Conservation (phyloP, 2,797 vertebrate genomes). For the Brachyrhaphis roseni region DNA sequence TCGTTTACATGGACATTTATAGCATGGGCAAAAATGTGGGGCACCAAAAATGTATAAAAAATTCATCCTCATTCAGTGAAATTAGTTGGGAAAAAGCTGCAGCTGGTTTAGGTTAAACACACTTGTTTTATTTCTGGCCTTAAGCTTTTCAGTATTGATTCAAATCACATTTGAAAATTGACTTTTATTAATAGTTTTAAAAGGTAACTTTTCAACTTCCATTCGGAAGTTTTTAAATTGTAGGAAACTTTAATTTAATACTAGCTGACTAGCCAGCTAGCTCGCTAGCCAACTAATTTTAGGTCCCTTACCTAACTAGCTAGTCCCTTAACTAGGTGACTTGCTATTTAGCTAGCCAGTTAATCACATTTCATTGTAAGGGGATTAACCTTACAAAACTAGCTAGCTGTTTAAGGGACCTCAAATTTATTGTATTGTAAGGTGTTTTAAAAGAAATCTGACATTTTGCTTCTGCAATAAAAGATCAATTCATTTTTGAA, state of each 20-base stretch:
- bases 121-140: background rate
- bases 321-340: too few relatives aligned
- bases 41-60: background rate
- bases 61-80: background rate
- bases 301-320: too few relatives aligned
- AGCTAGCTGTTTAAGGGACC: background rate
- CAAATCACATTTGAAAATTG: background rate
- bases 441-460: background rate
- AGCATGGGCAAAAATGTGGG: background rate
- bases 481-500: background rate
- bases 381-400: too few relatives aligned
- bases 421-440: background rate
- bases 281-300: too few relatives aligned
- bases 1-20: background rate
- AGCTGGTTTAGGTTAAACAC: background rate
- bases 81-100: background rate
- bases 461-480: background rate
- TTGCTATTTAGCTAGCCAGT: too few relatives aligned
- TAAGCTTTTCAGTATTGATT: background rate
- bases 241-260: too few relatives aligned
- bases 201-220: background rate
- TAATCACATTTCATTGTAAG: too few relatives aligned
- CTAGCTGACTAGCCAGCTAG: too few relatives aligned
- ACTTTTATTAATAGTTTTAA: background rate
- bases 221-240: too few relatives aligned